These are phyloP conservation scores for Cheilinus undulatus DNA, from an alignment of 2,113 vertebrate species.

Conservation along the genomic window DNA sequence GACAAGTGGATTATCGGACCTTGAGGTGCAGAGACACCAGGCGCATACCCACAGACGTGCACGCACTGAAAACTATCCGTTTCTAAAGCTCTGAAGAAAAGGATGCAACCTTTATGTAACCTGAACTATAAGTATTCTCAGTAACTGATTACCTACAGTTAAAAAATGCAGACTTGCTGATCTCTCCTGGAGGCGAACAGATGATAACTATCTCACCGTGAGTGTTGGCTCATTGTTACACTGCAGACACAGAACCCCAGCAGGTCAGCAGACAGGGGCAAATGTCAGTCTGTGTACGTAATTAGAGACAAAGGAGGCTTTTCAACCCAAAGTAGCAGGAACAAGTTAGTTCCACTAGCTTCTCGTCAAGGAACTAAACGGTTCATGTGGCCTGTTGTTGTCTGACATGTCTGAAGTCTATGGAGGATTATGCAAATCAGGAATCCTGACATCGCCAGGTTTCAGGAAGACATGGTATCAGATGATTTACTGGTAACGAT, in stretches of 20 bases:
- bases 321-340: no score
- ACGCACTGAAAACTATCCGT: conserved; percentile 4
- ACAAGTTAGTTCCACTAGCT: no score
- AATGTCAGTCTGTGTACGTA: conserved; percentile 33
- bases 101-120: no score
- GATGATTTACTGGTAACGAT: no score
- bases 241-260: conserved; percentile 26
- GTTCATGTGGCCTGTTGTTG: no score
- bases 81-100: no score
- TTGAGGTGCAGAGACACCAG: conserved; percentile 47
- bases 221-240: conserved; percentile 32
- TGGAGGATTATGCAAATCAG: no score
- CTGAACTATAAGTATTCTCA: no score
- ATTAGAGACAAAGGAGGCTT: conserved; percentile 43
- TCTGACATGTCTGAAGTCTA: no score
- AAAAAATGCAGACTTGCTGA: background rate
- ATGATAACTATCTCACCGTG: conserved; percentile 48
- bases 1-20: conserved; percentile 76
- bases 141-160: background rate
- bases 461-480: no score
- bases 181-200: conserved; percentile 22
- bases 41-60: background rate
- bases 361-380: no score
- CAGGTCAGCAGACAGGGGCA: conserved; percentile 55
- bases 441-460: no score